phyloP scores from a whole-genome alignment of 2,888 invertebrate genomes.

The Spilarctia lutea region DNA sequence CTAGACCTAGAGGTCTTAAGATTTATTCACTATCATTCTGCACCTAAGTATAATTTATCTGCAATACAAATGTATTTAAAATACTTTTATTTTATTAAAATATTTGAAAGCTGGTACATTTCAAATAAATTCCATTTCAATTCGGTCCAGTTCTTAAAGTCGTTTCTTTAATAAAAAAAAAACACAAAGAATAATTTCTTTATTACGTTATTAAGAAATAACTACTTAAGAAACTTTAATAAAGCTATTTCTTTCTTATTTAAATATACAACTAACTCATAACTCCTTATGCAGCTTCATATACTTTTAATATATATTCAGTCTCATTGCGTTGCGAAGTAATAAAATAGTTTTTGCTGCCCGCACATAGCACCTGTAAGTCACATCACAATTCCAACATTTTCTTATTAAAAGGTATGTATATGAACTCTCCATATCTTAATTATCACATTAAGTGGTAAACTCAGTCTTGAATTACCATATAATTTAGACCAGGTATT shows the following conservation, averaged over 20 bases:
- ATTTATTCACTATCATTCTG: no score
- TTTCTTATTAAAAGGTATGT: conserved; percentile 66
- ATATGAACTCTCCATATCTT: conserved; percentile 72
- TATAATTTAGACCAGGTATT: conserved; percentile 51
- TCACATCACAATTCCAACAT: conserved; percentile 41
- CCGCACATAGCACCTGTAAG: conserved; percentile 22
- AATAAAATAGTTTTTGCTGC: conserved; percentile 9
- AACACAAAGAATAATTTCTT: no score
- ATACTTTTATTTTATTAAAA: no score
- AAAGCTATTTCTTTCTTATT: neutral
- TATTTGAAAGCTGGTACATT: no score
- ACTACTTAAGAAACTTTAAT: neutral
- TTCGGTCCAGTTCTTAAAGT: no score
- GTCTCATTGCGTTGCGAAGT: neutral
- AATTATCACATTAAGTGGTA: conserved; percentile 78
- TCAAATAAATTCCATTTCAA: no score
- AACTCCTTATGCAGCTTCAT: neutral
- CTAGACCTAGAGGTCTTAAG: no score
- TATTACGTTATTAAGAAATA: neutral
- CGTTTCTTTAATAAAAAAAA: no score
- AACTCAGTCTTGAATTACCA: conserved; percentile 65
- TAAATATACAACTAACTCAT: neutral
- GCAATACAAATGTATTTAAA: no score
- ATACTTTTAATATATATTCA: neutral
- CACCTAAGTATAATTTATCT: no score